Conservation (phyloP, 2,888 invertebrate genomes). For the Metellina segmentata region DNA sequence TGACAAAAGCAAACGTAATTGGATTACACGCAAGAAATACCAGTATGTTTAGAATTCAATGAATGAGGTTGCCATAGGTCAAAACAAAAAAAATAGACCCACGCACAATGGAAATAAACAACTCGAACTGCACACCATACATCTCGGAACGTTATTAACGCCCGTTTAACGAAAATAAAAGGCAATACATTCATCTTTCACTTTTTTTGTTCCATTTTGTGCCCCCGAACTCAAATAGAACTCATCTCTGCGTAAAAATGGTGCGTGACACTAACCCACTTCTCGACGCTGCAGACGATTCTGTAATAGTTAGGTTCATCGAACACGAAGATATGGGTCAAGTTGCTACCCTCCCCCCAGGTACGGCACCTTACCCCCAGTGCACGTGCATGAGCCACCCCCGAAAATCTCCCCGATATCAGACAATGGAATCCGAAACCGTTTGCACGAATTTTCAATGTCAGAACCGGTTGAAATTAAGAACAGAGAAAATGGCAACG, state of each 20-base stretch:
- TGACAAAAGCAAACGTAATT: background rate
- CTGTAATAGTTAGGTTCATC: slow-evolving; percentile 53
- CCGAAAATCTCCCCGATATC: background rate
- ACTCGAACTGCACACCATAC: background rate
- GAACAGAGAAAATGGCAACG: slow-evolving; percentile 7
- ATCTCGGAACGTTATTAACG: background rate
- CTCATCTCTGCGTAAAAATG: slow-evolving; percentile 15
- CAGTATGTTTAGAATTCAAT: background rate
- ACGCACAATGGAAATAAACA: background rate
- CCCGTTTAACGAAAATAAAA: slow-evolving; percentile 33
- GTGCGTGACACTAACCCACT: slow-evolving; percentile 74
- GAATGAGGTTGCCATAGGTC: background rate
- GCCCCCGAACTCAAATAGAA: slow-evolving; percentile 29
- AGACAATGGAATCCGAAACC: background rate
- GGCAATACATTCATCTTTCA: background rate
- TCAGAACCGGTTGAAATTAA: slow-evolving; percentile 53
- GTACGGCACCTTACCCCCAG: background rate
- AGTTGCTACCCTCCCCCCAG: slow-evolving; percentile 43
- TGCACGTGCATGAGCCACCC: slow-evolving; percentile 39
- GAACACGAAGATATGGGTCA: slow-evolving; percentile 70
- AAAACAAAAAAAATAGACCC: background rate
- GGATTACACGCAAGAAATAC: background rate
- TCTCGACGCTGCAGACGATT: slow-evolving; percentile 58
- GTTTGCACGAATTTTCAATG: background rate
- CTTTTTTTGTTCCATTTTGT: slow-evolving; percentile 13